Conservation (phyloP, 1,140 invertebrate genomes). For the Ceratoteleas bidentatus region DNA sequence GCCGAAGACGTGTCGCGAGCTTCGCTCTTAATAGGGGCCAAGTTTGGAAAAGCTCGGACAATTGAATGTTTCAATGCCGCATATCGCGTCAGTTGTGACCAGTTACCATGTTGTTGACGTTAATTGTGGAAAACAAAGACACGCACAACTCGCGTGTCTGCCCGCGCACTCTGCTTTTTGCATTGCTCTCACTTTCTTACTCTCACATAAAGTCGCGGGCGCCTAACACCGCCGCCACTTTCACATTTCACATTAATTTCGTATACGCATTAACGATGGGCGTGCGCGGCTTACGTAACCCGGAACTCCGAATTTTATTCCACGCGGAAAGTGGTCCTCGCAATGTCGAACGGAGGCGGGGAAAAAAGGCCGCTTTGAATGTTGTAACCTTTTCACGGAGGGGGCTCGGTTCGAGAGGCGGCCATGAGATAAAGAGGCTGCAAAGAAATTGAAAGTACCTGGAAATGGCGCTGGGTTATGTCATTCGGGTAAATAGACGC, state of each 20-base stretch:
- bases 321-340: conserved; percentile 28
- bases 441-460: conserved; percentile 47
- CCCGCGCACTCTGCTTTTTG: conserved; percentile 59
- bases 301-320: conserved; percentile 56
- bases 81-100: too few relatives aligned
- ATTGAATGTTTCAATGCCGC: too few relatives aligned
- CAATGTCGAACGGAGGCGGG: too few relatives aligned
- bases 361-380: conserved; percentile 33
- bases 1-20: too few relatives aligned
- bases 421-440: neutral
- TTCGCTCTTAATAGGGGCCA: too few relatives aligned
- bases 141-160: conserved; percentile 35
- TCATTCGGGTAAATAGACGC: conserved; percentile 20
- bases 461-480: conserved; percentile 32
- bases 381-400: conserved; percentile 31
- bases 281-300: conserved; percentile 69
- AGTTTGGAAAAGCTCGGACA: too few relatives aligned
- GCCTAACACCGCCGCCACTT: conserved; percentile 66
- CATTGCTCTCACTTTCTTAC: conserved; percentile 75
- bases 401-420: conserved; percentile 22
- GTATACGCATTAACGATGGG: conserved; percentile 70
- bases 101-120: too few relatives aligned
- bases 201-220: conserved; percentile 62
- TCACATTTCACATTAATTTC: conserved; percentile 77
- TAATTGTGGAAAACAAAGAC: too few relatives aligned